Evolutionary conservation across 2,113 vertebrate species (phyloP), one percentile per base, ranked within the genome.

Genomic region (Eubucco bourcierii): DNA sequence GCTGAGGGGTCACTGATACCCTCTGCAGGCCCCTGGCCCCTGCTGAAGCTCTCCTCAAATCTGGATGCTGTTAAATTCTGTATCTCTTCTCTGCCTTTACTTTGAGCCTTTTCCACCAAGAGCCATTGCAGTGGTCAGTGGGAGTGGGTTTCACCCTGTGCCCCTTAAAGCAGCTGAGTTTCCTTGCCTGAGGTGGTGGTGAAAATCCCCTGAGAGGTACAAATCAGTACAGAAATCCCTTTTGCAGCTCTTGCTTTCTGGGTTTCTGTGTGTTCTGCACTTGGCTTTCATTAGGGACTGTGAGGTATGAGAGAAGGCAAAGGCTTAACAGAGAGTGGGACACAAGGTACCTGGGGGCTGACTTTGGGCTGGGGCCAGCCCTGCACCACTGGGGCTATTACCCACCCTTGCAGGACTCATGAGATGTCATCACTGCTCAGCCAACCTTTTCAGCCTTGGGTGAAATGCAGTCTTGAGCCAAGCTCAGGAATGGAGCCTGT

Each of bases 391-490:
- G 56, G 7, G 16, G 50, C 72, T 64, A 37, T 15, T 24, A 8
- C 29, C 61, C 61, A 17, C 39, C 46, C 10, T 87, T 33, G 53
- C 78, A 37, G 21, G 0, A 12, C 50, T 37, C 28, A 6, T 46
- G 41, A 17, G 63, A 24, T 46, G 46, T 23, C 29, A 9, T 25
- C 56, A 19, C 4, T 8, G 33, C 17, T 10, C 1, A 1, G 20
- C 15, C 7, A 9, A 33, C 7, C 1, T 0, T 31, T 29, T 6
- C 8, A 73, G 9, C 3, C 34, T 4, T 15, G 1, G 53, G 21
- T 28, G 2, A 23, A 37, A 41, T 0, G 13, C 34, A 34, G 2
- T 1, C 3, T 23, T 29, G 50, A 18, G 33, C 27, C 33, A 34
- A 17, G 14, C 19, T 7, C 75, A 67, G 61, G 29, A 77, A 3